phyloP scores from a whole-genome alignment of 92 coral and sea anemone species.

The Heliopora coerulea region DNA sequence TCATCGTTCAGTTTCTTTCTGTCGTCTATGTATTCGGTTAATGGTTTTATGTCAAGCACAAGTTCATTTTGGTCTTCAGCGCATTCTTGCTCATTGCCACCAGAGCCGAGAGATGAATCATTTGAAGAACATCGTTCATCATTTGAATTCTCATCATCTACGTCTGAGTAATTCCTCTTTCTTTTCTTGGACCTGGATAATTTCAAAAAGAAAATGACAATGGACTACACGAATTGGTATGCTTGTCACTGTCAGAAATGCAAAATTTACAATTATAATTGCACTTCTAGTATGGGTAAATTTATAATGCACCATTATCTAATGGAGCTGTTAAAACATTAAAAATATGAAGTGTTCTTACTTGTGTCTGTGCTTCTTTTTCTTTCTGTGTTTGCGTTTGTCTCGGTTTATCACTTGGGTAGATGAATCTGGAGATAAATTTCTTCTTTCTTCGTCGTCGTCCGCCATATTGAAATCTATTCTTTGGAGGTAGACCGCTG shows the following conservation, averaged over 20 bases:
- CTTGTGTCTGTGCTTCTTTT: constrained; percentile 43
- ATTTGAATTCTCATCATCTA: constrained; percentile 8
- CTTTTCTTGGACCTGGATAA: constrained; percentile 26
- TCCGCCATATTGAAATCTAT: constrained; percentile 41
- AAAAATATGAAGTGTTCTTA: neutral
- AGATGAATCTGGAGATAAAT: constrained; percentile 28
- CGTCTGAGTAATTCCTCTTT: constrained; percentile 21
- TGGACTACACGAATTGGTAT: too few relatives aligned
- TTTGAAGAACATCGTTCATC: constrained; percentile 2
- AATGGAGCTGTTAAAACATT: neutral
- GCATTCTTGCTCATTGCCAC: constrained; percentile 20
- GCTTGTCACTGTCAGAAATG: too few relatives aligned
- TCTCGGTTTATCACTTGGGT: constrained; percentile 23
- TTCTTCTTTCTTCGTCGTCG: constrained; percentile 39
- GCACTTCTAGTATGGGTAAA: too few relatives aligned
- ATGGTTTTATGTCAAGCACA: constrained; percentile 62
- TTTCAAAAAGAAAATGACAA: neutral
- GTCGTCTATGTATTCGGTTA: constrained; percentile 72
- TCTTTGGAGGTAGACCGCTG: constrained; percentile 1
- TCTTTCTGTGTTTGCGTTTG: constrained; percentile 29
- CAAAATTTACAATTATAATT: too few relatives aligned
- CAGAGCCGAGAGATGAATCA: constrained; percentile 18
- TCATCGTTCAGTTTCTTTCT: constrained; percentile 69
- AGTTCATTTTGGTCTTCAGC: constrained; percentile 45
- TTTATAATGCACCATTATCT: too few relatives aligned